Percentiles rank a stretch among this genome's conserved stretches.
Evolutionary conservation across 2,113 vertebrate genomes (phyloP).

Genomic region (Heterochromis multidens): DNA sequence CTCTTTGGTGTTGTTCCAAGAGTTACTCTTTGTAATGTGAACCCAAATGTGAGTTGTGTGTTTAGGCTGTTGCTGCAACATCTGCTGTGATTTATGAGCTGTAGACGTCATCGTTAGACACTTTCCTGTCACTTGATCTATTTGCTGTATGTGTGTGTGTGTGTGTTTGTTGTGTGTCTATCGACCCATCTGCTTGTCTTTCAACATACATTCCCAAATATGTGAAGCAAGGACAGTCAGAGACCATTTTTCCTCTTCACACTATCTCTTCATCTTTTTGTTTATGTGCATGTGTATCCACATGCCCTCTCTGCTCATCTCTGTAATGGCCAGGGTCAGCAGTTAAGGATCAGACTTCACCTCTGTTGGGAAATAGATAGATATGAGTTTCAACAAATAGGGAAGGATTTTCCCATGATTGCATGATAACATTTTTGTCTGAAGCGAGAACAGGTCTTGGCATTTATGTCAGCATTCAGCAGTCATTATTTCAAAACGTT

Average conservation of each 20-base stretch:
- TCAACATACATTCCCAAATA: constrained; percentile 27
- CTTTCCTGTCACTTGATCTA: constrained; percentile 32
- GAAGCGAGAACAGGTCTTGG: constrained; percentile 26
- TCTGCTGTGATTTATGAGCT: constrained; percentile 50
- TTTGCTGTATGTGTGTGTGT: neutral
- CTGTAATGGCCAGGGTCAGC: constrained; percentile 55
- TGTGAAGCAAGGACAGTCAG: constrained; percentile 39
- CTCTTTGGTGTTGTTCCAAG: neutral
- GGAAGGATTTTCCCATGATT: constrained; percentile 45
- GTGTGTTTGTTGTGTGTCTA: neutral
- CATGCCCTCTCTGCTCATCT: constrained; percentile 6
- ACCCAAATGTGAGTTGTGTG: constrained; percentile 9
- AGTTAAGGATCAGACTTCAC: constrained; percentile 57
- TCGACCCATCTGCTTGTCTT: constrained; percentile 27
- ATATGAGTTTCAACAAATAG: constrained; percentile 45
- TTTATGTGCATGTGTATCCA: constrained; percentile 16
- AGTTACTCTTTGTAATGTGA: constrained; percentile 11
- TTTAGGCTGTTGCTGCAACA: constrained; percentile 6
- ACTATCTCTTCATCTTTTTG: constrained; percentile 52
- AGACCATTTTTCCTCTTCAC: constrained; percentile 22
- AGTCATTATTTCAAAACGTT: constrained; percentile 2
- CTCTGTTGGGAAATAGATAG: constrained; percentile 55
- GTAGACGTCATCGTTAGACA: constrained; percentile 12
- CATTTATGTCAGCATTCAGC: constrained; percentile 20
- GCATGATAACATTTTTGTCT: constrained; percentile 58